Evolutionary conservation across 2,888 invertebrate genomes (phyloP).

Genomic region (Caenorhabditis afra): DNA sequence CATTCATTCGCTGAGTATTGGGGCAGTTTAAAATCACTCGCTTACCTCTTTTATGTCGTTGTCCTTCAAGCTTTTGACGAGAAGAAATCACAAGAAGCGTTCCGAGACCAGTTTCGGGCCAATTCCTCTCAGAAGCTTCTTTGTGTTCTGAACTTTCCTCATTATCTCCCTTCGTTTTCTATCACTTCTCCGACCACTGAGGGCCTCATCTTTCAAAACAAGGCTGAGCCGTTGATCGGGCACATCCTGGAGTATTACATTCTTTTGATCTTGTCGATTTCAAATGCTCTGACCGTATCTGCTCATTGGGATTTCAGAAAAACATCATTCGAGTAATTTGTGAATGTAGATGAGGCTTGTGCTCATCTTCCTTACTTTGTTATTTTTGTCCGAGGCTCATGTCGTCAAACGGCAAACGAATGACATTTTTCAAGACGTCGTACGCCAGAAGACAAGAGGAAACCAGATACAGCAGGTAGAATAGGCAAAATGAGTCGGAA

Average conservation of each 20-base stretch:
- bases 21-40: neutral
- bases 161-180: neutral
- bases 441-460: conserved; percentile 71
- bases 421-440: conserved; percentile 60
- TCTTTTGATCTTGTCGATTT: neutral
- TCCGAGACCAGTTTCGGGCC: conserved; percentile 7
- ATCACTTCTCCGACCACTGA: neutral
- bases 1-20: conserved; percentile 45
- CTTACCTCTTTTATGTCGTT: conserved; percentile 5
- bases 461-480: conserved; percentile 73
- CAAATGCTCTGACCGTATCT: neutral
- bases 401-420: conserved; percentile 35
- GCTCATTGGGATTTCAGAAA: conserved; percentile 7
- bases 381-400: conserved; percentile 17
- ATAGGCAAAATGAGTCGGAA: neutral
- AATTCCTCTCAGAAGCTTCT: neutral
- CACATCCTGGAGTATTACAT: conserved; percentile 13
- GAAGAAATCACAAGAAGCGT: conserved; percentile 9
- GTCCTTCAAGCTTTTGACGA: conserved; percentile 17
- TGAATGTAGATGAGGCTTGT: conserved; percentile 56
- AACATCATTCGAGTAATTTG: conserved; percentile 18
- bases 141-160: conserved; percentile 30
- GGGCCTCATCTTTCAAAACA: neutral
- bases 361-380: conserved; percentile 30
- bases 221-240: conserved; percentile 2